Evolutionary conservation across 2,888 invertebrate species (phyloP).

Genomic region (Helleia helle): DNA sequence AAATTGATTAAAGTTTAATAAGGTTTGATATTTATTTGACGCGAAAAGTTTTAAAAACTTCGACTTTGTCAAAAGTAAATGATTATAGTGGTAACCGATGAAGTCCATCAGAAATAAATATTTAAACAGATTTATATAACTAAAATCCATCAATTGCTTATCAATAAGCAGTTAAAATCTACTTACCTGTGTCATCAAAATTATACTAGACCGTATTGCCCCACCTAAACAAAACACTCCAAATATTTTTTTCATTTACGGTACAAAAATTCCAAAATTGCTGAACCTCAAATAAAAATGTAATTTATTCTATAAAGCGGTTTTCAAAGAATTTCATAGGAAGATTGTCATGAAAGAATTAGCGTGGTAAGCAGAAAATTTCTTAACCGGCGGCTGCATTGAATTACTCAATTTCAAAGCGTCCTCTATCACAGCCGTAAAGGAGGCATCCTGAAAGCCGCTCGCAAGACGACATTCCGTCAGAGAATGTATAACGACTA

Average conservation of each 20-base stretch:
- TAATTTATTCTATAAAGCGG: constrained; percentile 3
- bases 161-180: no score
- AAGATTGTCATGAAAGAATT: constrained; percentile 7
- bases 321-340: constrained; percentile 9
- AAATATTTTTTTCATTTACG: neutral
- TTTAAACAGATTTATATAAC: no score
- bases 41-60: no score
- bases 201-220: no score
- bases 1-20: no score
- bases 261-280: neutral
- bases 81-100: no score
- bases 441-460: constrained; percentile 12
- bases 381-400: constrained; percentile 13
- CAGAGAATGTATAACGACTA: constrained; percentile 13
- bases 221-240: no score
- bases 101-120: no score
- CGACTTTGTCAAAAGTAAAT: no score
- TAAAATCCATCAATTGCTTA: no score
- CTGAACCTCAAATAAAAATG: neutral
- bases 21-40: no score
- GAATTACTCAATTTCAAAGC: constrained; percentile 20
- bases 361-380: constrained; percentile 5
- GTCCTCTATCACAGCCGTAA: constrained; percentile 12
- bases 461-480: constrained; percentile 7
- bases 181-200: no score